Base-by-base conservation (phyloP, 2,797 vertebrate species). In the Sebastiscus tertius region DNA sequence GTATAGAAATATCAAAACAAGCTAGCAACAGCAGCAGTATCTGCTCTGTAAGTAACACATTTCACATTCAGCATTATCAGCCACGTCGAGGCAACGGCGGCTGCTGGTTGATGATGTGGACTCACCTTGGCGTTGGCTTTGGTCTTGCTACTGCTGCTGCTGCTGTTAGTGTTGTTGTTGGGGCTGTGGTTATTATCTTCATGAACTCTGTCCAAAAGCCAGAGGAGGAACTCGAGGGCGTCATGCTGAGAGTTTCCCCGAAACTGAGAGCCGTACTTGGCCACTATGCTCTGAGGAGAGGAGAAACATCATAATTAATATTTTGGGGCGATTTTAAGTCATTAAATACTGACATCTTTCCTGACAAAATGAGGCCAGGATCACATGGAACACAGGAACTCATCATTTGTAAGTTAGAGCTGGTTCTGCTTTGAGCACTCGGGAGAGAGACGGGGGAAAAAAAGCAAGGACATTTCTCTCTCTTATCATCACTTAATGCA, bases 221-320 rank as follows among this genome's bases (percentile, higher is more conserved):
- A 99, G 64, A 99, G 97, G 72, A 99, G 96, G 92, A 99, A 99
- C 93, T 99, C 98, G 27, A 99, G 95, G 77, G 98, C 97, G 0
- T 99, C 98, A 0, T 99, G 98, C 85, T 99, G 98, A 8, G 97
- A 96, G 22, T 98, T 98, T 61, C 97, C 98, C 33, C 96, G 96
- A 89, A 99, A 99, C 95, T 99, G 98, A 7, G 97, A 89, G 76
- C 96, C 94, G 4, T 99, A 97, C 92, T 98, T 98, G 87, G 97
- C 96, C 78, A 99, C 98, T 0, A 95, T 96, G 80, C 95, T 97
- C 98, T 99, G 92, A 39, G 84, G 82, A 79, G 71, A 64, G 58
- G 73, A 69, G 36, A 83, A 59, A 79, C 18, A 55, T 27, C 14
- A 72, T 46, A 12, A 81, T 83, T 52, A 63, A 65, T 61, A 81